A percentile compares a stretch with the other conserved stretches of the same genome.
Conservation (phyloP, 2,888 invertebrate genomes). For the Antheraea assamensis region DNA sequence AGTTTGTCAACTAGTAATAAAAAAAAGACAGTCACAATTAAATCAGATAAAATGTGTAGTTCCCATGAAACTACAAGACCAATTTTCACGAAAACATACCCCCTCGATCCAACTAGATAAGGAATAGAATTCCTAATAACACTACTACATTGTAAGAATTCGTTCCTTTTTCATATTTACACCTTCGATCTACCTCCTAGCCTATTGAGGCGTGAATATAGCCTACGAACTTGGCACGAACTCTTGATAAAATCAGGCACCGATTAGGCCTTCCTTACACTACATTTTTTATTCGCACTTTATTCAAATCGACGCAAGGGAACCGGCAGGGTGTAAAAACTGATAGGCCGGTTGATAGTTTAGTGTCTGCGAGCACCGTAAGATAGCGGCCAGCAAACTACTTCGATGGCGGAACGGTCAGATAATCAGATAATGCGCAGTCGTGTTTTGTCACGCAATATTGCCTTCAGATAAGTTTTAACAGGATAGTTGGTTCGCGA, state of each 20-base stretch:
- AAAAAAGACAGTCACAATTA: no score
- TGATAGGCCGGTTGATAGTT: slow-evolving; percentile 59
- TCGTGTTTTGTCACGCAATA: slow-evolving; percentile 72
- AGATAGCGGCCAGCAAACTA: slow-evolving; percentile 47
- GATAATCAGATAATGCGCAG: slow-evolving; percentile 65
- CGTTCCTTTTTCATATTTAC: background rate
- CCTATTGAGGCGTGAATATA: slow-evolving; percentile 54
- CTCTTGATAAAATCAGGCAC: slow-evolving; percentile 60
- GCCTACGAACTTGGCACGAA: slow-evolving; percentile 51
- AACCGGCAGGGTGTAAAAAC: slow-evolving; percentile 63
- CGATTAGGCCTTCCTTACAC: slow-evolving; percentile 61
- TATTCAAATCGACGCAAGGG: slow-evolving; percentile 66
- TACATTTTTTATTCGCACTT: slow-evolving; percentile 65
- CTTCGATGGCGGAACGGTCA: slow-evolving; percentile 46
- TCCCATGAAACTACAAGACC: no score
- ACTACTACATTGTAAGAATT: background rate
- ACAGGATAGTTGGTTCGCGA: slow-evolving; percentile 38
- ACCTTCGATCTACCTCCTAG: slow-evolving; percentile 38
- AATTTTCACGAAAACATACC: no score
- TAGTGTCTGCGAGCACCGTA: slow-evolving; percentile 48
- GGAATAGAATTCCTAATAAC: no score
- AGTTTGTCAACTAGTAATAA: no score
- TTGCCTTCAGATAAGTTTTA: slow-evolving; percentile 49
- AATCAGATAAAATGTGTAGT: no score
- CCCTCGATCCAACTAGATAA: no score